Conservation (phyloP, 2,113 vertebrate species). For the Apteryx owenii region DNA sequence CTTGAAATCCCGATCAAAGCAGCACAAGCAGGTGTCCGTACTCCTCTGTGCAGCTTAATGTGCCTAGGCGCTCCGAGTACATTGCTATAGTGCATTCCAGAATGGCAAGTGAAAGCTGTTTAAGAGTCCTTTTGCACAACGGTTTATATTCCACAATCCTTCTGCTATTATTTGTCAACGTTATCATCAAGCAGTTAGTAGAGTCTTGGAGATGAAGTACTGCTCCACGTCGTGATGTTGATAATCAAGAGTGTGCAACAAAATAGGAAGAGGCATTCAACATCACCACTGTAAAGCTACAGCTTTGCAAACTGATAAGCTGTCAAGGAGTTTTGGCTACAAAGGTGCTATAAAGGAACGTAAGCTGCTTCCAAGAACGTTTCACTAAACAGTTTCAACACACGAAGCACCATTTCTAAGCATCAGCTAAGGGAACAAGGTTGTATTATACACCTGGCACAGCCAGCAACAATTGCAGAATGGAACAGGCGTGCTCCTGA, state of each 20-base stretch:
- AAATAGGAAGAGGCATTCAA: not conserved
- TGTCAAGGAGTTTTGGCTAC: not conserved
- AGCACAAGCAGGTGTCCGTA: fast-evolving
- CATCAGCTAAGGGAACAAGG: not conserved
- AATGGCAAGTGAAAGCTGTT: not conserved
- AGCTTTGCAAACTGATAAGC: not conserved
- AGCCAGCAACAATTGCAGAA: not conserved
- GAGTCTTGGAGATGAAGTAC: fast-evolving
- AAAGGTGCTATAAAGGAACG: not conserved
- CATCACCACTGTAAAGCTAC: not conserved
- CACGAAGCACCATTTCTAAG: not conserved
- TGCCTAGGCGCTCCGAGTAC: too few relatives aligned
- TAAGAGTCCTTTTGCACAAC: not conserved
- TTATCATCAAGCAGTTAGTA: not conserved
- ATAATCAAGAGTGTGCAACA: fast-evolving
- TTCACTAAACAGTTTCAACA: not conserved
- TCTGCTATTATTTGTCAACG: fast-evolving
- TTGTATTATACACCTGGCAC: fast-evolving
- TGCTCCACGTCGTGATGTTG: not conserved
- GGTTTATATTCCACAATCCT: fast-evolving
- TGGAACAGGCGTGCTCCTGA: fast-evolving
- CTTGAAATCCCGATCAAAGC: fast-evolving
- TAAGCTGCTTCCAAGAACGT: not conserved
- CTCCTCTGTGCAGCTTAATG: fast-evolving
- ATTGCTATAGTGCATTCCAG: fast-evolving